Evolutionary conservation across 2,888 invertebrate species (phyloP).

Genomic region (Ochropleura leucogaster): DNA sequence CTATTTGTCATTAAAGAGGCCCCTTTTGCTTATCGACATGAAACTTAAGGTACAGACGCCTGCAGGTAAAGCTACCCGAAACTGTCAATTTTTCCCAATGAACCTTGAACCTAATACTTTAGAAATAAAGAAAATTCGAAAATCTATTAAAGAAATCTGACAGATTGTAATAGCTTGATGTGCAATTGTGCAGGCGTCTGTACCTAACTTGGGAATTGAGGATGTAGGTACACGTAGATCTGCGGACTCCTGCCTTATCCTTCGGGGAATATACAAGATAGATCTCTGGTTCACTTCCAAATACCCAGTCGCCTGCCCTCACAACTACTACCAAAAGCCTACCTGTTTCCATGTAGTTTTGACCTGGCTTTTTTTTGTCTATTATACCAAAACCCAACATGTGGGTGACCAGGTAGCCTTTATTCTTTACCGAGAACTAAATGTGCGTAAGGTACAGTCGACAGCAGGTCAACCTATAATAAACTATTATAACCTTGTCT

Average conservation of each 20-base stretch:
- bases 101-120: too few species aligned
- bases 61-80: too few species aligned
- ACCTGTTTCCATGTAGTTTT: conserved; percentile 6
- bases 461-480: too few species aligned
- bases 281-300: not conserved
- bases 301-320: not conserved
- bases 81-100: too few species aligned
- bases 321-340: not conserved
- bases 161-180: too few species aligned
- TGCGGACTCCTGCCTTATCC: not conserved
- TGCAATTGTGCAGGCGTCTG: too few species aligned
- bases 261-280: not conserved
- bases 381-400: conserved; percentile 4
- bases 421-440: conserved; percentile 1
- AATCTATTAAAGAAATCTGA: too few species aligned
- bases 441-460: conserved; percentile 18
- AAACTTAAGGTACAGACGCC: not conserved
- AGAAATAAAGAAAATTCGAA: too few species aligned
- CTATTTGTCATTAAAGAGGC: not conserved
- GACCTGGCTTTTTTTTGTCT: not conserved
- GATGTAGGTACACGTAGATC: not conserved
- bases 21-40: not conserved
- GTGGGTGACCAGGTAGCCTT: conserved; percentile 11
- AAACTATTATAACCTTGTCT: too few species aligned
- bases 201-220: not conserved